Base-by-base conservation (phyloP, 2,113 vertebrate species). In the Podilymbus podiceps region DNA sequence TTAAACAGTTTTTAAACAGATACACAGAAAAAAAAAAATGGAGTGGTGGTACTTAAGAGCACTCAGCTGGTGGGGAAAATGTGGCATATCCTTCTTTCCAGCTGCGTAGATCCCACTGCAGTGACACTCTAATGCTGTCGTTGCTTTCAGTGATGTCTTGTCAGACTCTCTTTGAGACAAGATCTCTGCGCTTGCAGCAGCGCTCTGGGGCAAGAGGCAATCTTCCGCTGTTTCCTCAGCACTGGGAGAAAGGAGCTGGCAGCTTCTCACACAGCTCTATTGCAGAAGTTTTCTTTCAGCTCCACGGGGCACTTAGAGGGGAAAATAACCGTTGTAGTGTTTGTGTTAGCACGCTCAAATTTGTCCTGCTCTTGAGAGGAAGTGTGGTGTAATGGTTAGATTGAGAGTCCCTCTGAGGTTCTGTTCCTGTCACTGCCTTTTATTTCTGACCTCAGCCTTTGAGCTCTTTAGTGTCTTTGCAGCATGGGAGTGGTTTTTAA, bases 71-170 rank as follows among this genome's bases (percentile, higher is more conserved):
- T 62, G 38, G 28, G 59, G 38, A 42, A 59, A 77, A 76, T 9
- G 40, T 52, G 66, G 12, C 15, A 8, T 31, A 31, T 94, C 33
- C 58, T 62, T 14, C 53, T 76, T 82, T 35, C 47, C 50, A 71
- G 33, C 47, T 46, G 74, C 47, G 69, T 17, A 60, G 63, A 22
- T 47, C 28, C 38, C 38, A 6, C 15, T 59, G 81, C 64, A 50
- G 47, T 13, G 23, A 23, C 44, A 11, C 23, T 66, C 15, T 21
- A 35, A 15, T 0, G 0, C 2, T 56, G 27, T 22, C 63, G 8
- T 5, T 79, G 78, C 35, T 85, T 72, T 59, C 30, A 38, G 42
- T 12, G n/a, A 12, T 25, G 10, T 58, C 59, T 63, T 49, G 55
- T 71, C 42, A 42, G 16, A 18, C 42, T 47, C 4, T 19, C 11